Conservation (phyloP, 2,113 vertebrate species). For the Rallus limicola region DNA sequence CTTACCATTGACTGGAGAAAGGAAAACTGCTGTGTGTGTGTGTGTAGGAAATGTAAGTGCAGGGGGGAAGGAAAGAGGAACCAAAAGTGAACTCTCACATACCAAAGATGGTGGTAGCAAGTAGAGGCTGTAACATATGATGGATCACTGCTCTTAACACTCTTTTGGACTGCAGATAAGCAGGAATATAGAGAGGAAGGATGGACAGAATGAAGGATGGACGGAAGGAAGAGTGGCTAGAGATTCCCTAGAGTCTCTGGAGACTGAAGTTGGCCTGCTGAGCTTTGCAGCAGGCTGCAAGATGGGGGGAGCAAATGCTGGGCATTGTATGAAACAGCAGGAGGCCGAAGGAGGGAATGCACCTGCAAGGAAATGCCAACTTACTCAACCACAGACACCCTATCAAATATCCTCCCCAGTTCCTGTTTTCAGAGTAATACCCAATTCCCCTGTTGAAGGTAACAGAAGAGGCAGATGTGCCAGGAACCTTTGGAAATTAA, state of each 20-base stretch:
- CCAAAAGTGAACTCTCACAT: not conserved
- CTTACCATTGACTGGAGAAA: not conserved
- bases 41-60: not conserved
- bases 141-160: not conserved
- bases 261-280: not conserved
- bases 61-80: conserved; percentile 26
- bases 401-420: not conserved
- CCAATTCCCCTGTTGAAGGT: not conserved
- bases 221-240: not conserved
- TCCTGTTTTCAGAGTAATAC: not conserved
- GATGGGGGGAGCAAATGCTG: rapidly evolving
- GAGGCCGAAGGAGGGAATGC: not conserved
- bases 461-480: not conserved
- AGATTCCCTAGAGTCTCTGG: not conserved
- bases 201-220: not conserved
- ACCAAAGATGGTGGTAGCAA: not conserved
- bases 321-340: not conserved
- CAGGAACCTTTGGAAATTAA: not conserved
- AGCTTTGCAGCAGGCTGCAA: not conserved
- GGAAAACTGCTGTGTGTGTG: not conserved
- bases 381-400: not conserved
- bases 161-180: not conserved
- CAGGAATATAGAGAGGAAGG: not conserved
- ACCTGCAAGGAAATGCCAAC: not conserved
- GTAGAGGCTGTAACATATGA: not conserved